Evolutionary conservation across 2,113 vertebrate genomes (phyloP), one percentile per base, ranked within the genome.

Genomic region (Myrmecobius fasciatus): DNA sequence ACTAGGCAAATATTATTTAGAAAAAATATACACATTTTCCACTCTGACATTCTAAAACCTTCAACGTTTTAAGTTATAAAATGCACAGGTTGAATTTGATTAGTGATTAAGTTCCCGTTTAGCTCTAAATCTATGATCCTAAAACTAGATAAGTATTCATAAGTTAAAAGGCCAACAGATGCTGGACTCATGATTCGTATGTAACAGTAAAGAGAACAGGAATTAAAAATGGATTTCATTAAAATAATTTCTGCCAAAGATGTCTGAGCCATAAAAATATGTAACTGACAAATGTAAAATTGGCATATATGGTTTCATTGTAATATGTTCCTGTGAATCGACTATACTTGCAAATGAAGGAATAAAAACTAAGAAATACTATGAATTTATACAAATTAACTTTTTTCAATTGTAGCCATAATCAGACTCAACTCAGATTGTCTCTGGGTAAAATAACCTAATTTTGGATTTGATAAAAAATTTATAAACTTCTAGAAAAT

Each of bases 401-500:
- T 11, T 0, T 6, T 90, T 95, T 92, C 25, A 94, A 96, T 95
- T 53, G 3, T 52, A 92, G 25, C 49, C 52, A 89, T 9, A 93
- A 96, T 95, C 51, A 93, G 8, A 47, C 43, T 90, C 89, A 94
- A 94, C 56, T 95, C 26, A 93, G 75, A 51, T 91, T 7, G 91
- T 12, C 90, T 14, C 60, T 94, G 90, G 94, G 52, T 51, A 75
- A 95, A 95, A 94, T 67, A 83, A 92, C 52, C 94, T 88, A 93
- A 43, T 52, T 90, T 92, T 91, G 46, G 28, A 92, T 94, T 95
- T 90, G 46, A 93, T 94, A 94, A 94, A 83, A 53, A 51, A 95
- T 94, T 93, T 24, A 92, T 25, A 14, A 48, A 93, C 91, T 96
- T 96, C 92, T 95, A 46, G 53, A 95, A 96, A 97, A 92, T 83